Conservation (phyloP, 2,888 invertebrate species). For the Azorinus chamasolen region DNA sequence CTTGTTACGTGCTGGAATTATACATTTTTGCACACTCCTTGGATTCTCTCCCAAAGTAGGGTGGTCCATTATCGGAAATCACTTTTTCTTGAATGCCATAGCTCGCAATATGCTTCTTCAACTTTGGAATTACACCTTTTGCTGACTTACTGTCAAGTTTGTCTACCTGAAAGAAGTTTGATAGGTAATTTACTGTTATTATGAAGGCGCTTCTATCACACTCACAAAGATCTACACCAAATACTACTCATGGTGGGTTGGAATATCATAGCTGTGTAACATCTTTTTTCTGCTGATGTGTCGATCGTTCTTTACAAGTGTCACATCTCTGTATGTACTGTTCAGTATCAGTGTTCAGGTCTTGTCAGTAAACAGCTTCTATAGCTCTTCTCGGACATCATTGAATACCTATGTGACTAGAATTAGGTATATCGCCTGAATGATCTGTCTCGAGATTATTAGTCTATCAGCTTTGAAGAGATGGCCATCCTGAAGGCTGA, state of each 20-base stretch:
- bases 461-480: constrained; percentile 37
- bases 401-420: constrained; percentile 7
- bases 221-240: constrained; percentile 50
- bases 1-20: constrained; percentile 26
- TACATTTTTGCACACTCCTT: constrained; percentile 11
- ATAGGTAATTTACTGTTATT: constrained; percentile 35
- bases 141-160: constrained; percentile 24
- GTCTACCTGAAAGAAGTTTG: constrained; percentile 45
- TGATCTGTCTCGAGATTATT: constrained; percentile 16
- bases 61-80: constrained; percentile 37
- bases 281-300: constrained; percentile 28
- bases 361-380: constrained; percentile 15
- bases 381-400: constrained; percentile 9
- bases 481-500: constrained; percentile 44
- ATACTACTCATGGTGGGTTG: constrained; percentile 37
- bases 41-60: constrained; percentile 12
- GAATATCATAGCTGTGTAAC: constrained; percentile 28
- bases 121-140: constrained; percentile 12
- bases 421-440: constrained; percentile 5
- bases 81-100: constrained; percentile 26
- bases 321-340: constrained; percentile 18
- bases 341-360: constrained; percentile 4
- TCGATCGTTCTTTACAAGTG: constrained; percentile 5
- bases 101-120: constrained; percentile 33
- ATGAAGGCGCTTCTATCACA: constrained; percentile 32